Percentiles rank a stretch among this genome's conserved stretches.
Conservation (phyloP, 2,888 invertebrate genomes). For the Argyresthia goedartella region DNA sequence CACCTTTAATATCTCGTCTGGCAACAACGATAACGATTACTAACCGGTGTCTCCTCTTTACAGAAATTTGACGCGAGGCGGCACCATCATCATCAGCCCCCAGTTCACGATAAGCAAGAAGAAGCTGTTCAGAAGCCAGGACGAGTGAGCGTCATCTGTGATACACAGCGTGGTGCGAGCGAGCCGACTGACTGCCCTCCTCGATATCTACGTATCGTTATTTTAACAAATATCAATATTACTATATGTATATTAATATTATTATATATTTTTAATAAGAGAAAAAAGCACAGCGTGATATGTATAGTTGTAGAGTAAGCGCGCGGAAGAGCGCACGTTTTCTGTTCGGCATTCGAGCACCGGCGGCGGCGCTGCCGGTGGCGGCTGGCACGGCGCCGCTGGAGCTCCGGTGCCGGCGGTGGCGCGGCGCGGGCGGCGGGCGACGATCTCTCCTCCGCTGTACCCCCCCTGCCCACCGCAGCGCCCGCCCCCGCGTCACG, state of each 20-base stretch:
- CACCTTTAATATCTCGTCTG: neutral
- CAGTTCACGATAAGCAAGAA: conserved; percentile 92
- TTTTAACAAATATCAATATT: conserved; percentile 70
- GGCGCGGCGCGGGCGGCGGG: conserved; percentile 29
- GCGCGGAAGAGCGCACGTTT: conserved; percentile 32
- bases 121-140: conserved; percentile 87
- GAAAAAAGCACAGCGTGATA: conserved; percentile 72
- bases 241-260: conserved; percentile 64
- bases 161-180: conserved; percentile 39
- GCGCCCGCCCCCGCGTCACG: conserved; percentile 36
- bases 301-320: conserved; percentile 62
- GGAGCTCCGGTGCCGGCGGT: neutral
- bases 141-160: conserved; percentile 49
- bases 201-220: conserved; percentile 67
- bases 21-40: neutral
- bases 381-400: conserved; percentile 21
- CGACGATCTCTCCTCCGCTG: conserved; percentile 30
- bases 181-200: conserved; percentile 65
- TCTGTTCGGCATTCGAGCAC: conserved; percentile 18
- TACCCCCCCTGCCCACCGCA: conserved; percentile 37
- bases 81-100: conserved; percentile 90
- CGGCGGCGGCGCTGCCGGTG: conserved; percentile 15
- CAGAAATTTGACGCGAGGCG: conserved; percentile 88
- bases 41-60: conserved; percentile 17
- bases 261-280: conserved; percentile 68